Evolutionary conservation across 2,797 vertebrate genomes (phyloP).

Genomic region (Pangasius mekongensis): DNA sequence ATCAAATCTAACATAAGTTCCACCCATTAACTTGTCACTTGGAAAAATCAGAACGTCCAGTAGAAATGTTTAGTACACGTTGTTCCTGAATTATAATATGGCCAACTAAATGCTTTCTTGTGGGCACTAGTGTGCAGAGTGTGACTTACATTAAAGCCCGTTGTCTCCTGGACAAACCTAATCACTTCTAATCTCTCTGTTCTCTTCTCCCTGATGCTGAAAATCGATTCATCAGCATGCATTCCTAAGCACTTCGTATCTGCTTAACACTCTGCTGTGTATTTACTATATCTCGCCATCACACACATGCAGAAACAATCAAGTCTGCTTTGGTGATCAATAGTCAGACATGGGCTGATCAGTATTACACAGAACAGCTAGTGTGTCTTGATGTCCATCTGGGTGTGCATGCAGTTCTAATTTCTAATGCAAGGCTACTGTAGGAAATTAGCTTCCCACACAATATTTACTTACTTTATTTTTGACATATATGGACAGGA

Average conservation of each 20-base stretch:
- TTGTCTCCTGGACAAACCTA: constrained; percentile 4
- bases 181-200: constrained; percentile 5
- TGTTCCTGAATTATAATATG: not conserved
- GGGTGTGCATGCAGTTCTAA: constrained; percentile 65
- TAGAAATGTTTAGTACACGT: not conserved
- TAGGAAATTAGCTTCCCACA: constrained; percentile 24
- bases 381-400: constrained; percentile 38
- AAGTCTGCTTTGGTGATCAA: constrained; percentile 33
- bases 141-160: constrained; percentile 1
- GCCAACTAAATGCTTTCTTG: not conserved
- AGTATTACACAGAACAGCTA: constrained; percentile 44
- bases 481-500: not conserved
- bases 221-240: constrained; percentile 3
- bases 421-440: constrained; percentile 46
- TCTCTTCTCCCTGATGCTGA: not conserved
- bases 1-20: not conserved
- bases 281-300: constrained; percentile 51
- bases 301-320: constrained; percentile 12
- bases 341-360: constrained; percentile 34
- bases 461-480: not conserved
- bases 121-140: not conserved
- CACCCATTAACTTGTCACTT: not conserved
- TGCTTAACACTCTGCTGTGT: constrained; percentile 15
- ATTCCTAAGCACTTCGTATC: not conserved
- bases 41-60: not conserved